Conservation (phyloP, 2,113 vertebrate genomes). For the Bombycilla garrulus region DNA sequence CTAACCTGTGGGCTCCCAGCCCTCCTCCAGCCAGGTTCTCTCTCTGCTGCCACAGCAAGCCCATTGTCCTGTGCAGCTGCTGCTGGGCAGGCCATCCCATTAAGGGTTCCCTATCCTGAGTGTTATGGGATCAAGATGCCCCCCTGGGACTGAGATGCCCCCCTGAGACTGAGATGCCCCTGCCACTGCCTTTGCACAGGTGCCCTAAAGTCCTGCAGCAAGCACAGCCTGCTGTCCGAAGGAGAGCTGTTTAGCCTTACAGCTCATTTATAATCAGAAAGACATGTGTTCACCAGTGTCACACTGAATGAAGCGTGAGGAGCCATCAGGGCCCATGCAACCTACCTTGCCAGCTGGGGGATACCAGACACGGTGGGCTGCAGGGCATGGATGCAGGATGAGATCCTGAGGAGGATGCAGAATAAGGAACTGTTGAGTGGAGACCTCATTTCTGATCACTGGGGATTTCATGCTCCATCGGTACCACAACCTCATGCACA, state of each 20-base stretch:
- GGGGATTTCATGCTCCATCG: neutral
- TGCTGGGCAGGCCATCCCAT: neutral
- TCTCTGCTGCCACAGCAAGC: accelerated
- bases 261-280: neutral
- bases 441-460: neutral
- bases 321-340: neutral
- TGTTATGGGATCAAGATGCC: neutral
- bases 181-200: neutral
- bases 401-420: neutral
- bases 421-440: neutral
- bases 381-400: neutral
- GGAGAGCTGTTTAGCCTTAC: neutral
- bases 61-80: neutral
- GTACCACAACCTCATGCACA: neutral
- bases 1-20: neutral
- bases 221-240: neutral
- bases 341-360: neutral
- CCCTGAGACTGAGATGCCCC: accelerated
- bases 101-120: neutral
- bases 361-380: neutral
- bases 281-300: accelerated
- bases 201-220: neutral
- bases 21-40: neutral
- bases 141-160: accelerated
- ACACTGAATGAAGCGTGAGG: neutral